Evolutionary conservation across 2,113 vertebrate genomes (phyloP).

Genomic region (Alexandromys fortis): DNA sequence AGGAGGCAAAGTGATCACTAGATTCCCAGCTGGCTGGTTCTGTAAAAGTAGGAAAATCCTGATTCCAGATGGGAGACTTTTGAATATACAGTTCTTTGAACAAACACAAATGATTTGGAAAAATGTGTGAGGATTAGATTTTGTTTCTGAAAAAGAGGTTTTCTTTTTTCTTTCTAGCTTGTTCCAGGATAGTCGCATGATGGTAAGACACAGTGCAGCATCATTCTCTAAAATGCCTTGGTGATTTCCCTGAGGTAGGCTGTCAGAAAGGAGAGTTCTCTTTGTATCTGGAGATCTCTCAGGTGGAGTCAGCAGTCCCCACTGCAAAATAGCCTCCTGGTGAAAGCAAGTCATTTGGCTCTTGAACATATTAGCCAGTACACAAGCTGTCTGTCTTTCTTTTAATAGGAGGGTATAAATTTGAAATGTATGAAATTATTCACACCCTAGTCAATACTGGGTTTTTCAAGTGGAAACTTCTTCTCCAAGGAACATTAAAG

Average conservation of each 20-base stretch:
- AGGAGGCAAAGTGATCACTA: neutral
- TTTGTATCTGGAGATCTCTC: neutral
- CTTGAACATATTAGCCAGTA: neutral
- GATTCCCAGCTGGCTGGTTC: neutral
- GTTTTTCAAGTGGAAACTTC: conserved; percentile 96
- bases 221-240: neutral
- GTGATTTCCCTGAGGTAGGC: neutral
- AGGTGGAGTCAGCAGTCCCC: neutral
- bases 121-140: neutral
- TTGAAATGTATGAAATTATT: neutral
- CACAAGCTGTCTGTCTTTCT: neutral
- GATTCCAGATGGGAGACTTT: neutral
- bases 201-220: neutral
- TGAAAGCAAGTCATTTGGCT: neutral
- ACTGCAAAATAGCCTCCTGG: neutral
- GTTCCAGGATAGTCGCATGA: neutral
- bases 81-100: neutral
- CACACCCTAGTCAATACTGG: conserved; percentile 94
- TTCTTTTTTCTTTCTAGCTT: neutral
- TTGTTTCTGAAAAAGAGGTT: neutral
- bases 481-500: conserved; percentile 94
- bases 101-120: neutral
- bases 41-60: neutral
- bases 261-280: neutral
- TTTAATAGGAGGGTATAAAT: neutral